Base-by-base conservation (phyloP, 2,113 vertebrate species). In the Thermophis baileyi region DNA sequence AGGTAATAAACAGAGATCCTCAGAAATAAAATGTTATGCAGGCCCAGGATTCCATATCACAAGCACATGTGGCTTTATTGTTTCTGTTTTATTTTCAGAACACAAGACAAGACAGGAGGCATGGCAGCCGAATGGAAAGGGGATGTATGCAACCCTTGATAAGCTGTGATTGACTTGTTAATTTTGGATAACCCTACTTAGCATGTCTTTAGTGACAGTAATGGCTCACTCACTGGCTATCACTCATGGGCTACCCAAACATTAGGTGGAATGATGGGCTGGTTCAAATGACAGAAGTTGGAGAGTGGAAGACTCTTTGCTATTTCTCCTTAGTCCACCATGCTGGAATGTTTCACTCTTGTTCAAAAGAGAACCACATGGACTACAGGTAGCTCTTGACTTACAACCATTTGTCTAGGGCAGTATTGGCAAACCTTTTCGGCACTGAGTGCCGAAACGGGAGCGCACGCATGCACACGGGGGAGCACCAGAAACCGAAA, bases 1-100 rank as follows among this genome's bases (percentile, higher is more conserved):
- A 96, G 96, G 95, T 92, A 95, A 60, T 24, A 86, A 93, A 96
- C 95, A 94, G 92, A 93, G 90, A 94, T 93, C 89, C 94, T 97
- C 95, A 96, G 85, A 94, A 92, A 93, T 95, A 89, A 96, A 96
- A 96, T 94, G 94, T 95, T 96, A 85, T 85, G 74, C 69, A 89
- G 60, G 12, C 95, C 60, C 87, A 96, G 95, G 91, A 93, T 88
- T 95, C 95, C 94, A 89, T 69, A 85, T 91, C 87, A 88, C 90
- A 93, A 93, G 40, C 90, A 92, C 85, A 90, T 2, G 90, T 92
- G 95, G 88, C 91, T 95, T 85, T 44, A 89, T 89, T 89, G 69
- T 86, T 92, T 14, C 0, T 93, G 91, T 69, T 95, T 51, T 63
- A 94, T 95, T 94, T 95, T 89, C 88, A 91, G 91, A 63, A 90